A percentile compares a stretch with the other conserved stretches of the same genome.
Evolutionary conservation across 1,140 invertebrate genomes (phyloP).

Genomic region (Gryon sp.): DNA sequence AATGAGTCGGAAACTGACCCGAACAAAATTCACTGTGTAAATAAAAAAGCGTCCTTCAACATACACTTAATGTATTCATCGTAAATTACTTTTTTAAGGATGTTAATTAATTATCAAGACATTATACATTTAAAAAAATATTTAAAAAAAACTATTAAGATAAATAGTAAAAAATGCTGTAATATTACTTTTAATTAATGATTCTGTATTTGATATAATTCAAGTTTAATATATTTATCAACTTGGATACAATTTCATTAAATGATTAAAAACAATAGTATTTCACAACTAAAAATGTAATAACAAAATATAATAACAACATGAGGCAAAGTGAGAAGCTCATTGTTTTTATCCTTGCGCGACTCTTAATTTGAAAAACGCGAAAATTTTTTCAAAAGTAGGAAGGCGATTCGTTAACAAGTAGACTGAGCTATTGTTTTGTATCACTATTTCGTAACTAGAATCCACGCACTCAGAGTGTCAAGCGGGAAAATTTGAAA

Average conservation of each 20-base stretch:
- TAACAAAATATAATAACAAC: neutral
- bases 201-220: too few species aligned
- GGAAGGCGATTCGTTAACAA: slow-evolving; percentile 59
- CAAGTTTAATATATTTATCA: too few species aligned
- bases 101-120: too few species aligned
- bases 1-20: slow-evolving; percentile 22
- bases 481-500: slow-evolving; percentile 73
- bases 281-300: too few species aligned
- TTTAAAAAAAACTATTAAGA: too few species aligned
- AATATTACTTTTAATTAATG: too few species aligned
- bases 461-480: slow-evolving; percentile 55
- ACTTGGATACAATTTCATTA: too few species aligned
- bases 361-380: slow-evolving; percentile 22
- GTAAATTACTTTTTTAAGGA: too few species aligned
- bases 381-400: slow-evolving; percentile 17
- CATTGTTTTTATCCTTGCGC: slow-evolving; percentile 4
- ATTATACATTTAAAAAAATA: too few species aligned
- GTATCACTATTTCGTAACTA: slow-evolving; percentile 54
- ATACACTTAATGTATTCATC: too few species aligned
- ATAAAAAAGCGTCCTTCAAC: slow-evolving; percentile 35
- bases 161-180: too few species aligned
- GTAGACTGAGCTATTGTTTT: slow-evolving; percentile 47
- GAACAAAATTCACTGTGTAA: slow-evolving; percentile 28
- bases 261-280: too few species aligned
- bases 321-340: neutral